A percentile compares a stretch with the other conserved stretches of the same genome.
These are phyloP conservation scores for Pogonocichla stellata DNA, from an alignment of 2,113 vertebrate genomes.

Conservation along the genomic window DNA sequence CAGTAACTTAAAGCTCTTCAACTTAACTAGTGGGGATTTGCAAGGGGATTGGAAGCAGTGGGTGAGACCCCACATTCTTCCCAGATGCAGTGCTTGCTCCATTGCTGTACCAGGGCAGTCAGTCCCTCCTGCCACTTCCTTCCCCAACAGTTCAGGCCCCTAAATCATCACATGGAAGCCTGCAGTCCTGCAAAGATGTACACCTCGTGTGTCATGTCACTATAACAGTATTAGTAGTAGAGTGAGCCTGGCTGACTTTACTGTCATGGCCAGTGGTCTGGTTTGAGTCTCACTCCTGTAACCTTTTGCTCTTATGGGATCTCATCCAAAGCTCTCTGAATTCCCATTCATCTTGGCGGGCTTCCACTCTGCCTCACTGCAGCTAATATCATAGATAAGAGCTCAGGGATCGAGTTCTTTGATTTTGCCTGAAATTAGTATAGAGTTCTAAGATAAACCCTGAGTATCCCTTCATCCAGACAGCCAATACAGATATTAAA, in stretches of 20 bases:
- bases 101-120: rapidly evolving
- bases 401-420: neutral
- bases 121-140: neutral
- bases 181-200: neutral
- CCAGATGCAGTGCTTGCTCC: rapidly evolving
- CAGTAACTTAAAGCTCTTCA: neutral
- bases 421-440: neutral
- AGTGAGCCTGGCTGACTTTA: neutral
- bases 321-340: neutral
- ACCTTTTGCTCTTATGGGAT: rapidly evolving
- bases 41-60: neutral
- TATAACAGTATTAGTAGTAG: neutral
- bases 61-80: neutral
- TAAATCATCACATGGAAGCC: neutral
- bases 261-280: neutral
- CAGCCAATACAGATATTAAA: neutral
- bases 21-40: neutral
- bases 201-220: rapidly evolving
- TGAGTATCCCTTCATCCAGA: neutral
- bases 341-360: neutral
- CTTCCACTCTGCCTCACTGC: neutral
- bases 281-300: neutral
- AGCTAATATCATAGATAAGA: neutral
- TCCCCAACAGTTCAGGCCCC: neutral
- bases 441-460: neutral